Percentiles rank a stretch among this genome's conserved stretches.
phyloP scores from a whole-genome alignment of 2,888 invertebrate species.

The Eristalinus aeneus region DNA sequence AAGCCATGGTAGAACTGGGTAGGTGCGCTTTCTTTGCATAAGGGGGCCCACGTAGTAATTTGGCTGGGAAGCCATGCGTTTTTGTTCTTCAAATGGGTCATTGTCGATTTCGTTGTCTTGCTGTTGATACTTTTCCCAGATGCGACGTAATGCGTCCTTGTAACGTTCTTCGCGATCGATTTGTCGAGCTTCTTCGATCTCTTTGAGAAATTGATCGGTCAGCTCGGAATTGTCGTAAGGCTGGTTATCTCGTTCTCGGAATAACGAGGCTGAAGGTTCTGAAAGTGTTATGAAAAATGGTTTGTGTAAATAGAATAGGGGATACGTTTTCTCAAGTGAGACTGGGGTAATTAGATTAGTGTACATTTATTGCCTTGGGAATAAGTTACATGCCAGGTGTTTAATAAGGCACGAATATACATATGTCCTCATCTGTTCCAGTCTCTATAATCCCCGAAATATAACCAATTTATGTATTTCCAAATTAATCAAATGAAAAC shows the following conservation, averaged over 20 bases:
- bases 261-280: constrained; percentile 75
- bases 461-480: too few species aligned
- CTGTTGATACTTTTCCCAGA: constrained; percentile 79
- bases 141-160: constrained; percentile 77
- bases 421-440: too few species aligned
- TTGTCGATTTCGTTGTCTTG: constrained; percentile 78
- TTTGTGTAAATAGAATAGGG: background rate
- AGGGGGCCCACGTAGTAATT: constrained; percentile 72
- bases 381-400: too few species aligned
- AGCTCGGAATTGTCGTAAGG: constrained; percentile 75
- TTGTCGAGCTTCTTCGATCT: constrained; percentile 79
- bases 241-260: constrained; percentile 78
- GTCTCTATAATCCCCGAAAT: too few species aligned
- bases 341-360: too few species aligned
- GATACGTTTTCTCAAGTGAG: too few species aligned
- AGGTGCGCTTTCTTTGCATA: constrained; percentile 79
- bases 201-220: constrained; percentile 79
- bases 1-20: constrained; percentile 80
- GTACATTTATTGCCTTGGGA: too few species aligned
- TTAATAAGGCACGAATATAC: too few species aligned
- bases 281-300: background rate
- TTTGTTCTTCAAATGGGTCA: constrained; percentile 77
- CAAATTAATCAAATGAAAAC: too few species aligned
- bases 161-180: constrained; percentile 78
- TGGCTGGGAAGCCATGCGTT: constrained; percentile 77